Conservation (phyloP, 1,140 invertebrate species). For the Dendrolimus kikuchii region DNA sequence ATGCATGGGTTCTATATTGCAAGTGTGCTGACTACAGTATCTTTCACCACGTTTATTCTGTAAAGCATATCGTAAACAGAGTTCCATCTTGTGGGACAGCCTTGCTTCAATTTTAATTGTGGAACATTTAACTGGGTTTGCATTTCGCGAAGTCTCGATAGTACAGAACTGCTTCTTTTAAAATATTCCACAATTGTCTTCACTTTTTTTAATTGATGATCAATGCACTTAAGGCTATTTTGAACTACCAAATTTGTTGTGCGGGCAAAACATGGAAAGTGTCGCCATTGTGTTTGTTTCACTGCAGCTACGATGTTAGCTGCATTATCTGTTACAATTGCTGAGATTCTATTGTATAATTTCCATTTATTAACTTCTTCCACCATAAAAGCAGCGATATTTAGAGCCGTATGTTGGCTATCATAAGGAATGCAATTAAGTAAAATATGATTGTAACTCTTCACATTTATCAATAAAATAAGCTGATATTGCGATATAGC, state of each 20-base stretch:
- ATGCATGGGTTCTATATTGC: background rate
- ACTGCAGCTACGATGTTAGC: slow-evolving; percentile 9
- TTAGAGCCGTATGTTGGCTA: no score
- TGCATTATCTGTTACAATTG: slow-evolving; percentile 9
- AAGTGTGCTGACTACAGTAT: background rate
- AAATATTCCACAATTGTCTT: slow-evolving; percentile 9
- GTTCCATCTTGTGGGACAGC: background rate
- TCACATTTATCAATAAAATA: no score
- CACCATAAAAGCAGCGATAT: no score
- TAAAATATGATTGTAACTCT: no score
- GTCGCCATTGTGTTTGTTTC: slow-evolving; percentile 5
- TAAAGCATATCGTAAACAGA: background rate
- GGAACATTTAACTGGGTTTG: background rate
- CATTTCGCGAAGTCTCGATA: background rate
- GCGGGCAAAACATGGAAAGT: slow-evolving; percentile 7
- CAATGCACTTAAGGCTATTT: background rate
- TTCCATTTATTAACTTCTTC: no score
- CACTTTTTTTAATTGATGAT: background rate
- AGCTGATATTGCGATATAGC: no score
- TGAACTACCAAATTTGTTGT: slow-evolving; percentile 4
- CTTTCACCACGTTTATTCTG: background rate
- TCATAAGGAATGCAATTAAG: no score
- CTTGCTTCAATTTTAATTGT: background rate
- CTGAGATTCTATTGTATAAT: background rate
- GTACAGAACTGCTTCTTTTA: slow-evolving; percentile 1